Percentiles rank a stretch among this genome's conserved stretches.
phyloP scores from a whole-genome alignment of 2,113 vertebrate species.

The Perca fluviatilis region DNA sequence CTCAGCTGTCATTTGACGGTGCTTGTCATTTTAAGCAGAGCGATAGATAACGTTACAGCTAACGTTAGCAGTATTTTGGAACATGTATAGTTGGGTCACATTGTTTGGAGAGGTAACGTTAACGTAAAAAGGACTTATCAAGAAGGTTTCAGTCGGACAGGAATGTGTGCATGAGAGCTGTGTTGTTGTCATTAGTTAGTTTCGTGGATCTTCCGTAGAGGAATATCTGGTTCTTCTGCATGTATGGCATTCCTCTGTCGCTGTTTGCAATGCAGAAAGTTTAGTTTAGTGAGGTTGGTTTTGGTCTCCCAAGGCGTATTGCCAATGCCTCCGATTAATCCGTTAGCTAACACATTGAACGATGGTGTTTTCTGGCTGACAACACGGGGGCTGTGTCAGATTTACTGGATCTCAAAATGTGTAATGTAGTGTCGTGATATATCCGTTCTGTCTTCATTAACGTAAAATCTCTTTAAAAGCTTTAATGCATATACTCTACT shows the following conservation, averaged over 20 bases:
- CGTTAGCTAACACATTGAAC: too few relatives aligned
- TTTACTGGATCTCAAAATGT: not conserved
- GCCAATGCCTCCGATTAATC: not conserved
- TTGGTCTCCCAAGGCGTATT: not conserved
- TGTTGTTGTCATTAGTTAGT: conserved; percentile 38
- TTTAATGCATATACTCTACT: not conserved
- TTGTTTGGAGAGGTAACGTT: not conserved
- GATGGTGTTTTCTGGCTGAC: not conserved
- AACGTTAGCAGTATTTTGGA: not conserved
- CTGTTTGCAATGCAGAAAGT: conserved; percentile 60
- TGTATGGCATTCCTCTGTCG: conserved; percentile 70
- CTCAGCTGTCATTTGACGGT: conserved; percentile 59
- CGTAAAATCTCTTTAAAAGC: not conserved
- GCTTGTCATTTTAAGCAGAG: conserved; percentile 2
- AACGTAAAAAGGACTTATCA: not conserved
- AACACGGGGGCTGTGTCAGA: not conserved
- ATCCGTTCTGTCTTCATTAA: not conserved
- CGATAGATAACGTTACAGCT: not conserved
- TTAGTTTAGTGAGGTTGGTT: not conserved
- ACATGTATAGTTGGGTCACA: not conserved
- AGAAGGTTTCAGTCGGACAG: not conserved
- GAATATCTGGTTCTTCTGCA: conserved; percentile 76
- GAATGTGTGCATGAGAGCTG: conserved; percentile 21
- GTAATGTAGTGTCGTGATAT: not conserved
- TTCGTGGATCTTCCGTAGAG: conserved; percentile 33